phyloP scores from a whole-genome alignment of 2,113 vertebrate genomes.

The Gobiocypris rarus region DNA sequence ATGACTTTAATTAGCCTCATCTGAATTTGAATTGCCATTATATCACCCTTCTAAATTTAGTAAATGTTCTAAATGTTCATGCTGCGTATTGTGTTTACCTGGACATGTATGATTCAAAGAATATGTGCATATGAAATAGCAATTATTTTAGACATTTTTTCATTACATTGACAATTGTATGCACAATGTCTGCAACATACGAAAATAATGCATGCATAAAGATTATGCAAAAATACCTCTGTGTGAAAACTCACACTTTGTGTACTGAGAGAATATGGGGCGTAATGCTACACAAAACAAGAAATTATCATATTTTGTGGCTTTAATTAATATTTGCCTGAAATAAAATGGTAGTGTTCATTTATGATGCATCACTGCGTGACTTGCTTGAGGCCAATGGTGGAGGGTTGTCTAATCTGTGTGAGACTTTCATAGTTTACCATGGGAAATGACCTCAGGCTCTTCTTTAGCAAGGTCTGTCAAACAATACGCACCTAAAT shows the following conservation, averaged over 20 bases:
- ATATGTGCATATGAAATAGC: too few relatives aligned
- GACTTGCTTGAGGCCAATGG: not conserved
- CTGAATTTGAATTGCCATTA: not conserved
- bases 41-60: not conserved
- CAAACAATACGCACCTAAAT: not conserved
- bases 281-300: conserved; percentile 1
- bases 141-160: too few relatives aligned
- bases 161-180: too few relatives aligned
- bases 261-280: not conserved
- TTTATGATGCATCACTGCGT: not conserved
- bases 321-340: conserved; percentile 1
- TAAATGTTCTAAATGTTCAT: not conserved
- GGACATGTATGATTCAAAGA: not conserved
- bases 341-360: not conserved
- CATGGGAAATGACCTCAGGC: too few relatives aligned
- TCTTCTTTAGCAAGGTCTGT: conserved; percentile 1
- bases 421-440: not conserved
- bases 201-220: not conserved
- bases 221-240: not conserved
- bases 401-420: not conserved
- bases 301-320: not conserved
- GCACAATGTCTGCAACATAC: not conserved
- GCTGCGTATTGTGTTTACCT: not conserved
- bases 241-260: not conserved
- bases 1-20: not conserved